phyloP scores from a whole-genome alignment of 2,113 vertebrate genomes.

The Muscicapa adusta region DNA sequence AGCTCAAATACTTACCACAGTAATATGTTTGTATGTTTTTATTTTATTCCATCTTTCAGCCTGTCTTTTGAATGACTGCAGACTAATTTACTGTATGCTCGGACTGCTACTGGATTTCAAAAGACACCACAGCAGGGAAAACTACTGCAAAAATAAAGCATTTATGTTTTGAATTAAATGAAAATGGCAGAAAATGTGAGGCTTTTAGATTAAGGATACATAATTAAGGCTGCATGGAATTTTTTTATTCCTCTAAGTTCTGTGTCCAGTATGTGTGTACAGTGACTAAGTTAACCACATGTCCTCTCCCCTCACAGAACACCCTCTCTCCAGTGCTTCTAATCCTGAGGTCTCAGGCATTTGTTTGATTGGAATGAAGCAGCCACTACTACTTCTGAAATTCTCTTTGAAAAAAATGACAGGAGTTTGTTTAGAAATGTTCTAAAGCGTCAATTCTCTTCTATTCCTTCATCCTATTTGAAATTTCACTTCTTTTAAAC shows the following conservation, averaged over 20 bases:
- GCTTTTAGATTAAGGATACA: not conserved
- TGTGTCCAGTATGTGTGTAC: not conserved
- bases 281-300: not conserved
- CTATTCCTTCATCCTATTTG: not conserved
- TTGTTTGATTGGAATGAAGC: not conserved
- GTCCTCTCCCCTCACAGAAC: fast-evolving
- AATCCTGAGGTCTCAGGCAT: not conserved
- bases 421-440: not conserved
- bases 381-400: not conserved
- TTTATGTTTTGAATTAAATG: not conserved
- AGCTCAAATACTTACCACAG: not conserved
- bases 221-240: not conserved
- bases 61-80: not conserved
- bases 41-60: conserved; percentile 18
- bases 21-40: not conserved
- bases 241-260: not conserved
- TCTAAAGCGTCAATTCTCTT: not conserved
- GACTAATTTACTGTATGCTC: not conserved
- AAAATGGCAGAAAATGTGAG: not conserved
- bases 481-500: not conserved
- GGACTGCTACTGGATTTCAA: not conserved
- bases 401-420: not conserved
- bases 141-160: not conserved
- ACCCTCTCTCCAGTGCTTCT: not conserved
- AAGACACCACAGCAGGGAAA: not conserved